Conservation (phyloP, 2,888 invertebrate genomes). For the Campoplex capitator region DNA sequence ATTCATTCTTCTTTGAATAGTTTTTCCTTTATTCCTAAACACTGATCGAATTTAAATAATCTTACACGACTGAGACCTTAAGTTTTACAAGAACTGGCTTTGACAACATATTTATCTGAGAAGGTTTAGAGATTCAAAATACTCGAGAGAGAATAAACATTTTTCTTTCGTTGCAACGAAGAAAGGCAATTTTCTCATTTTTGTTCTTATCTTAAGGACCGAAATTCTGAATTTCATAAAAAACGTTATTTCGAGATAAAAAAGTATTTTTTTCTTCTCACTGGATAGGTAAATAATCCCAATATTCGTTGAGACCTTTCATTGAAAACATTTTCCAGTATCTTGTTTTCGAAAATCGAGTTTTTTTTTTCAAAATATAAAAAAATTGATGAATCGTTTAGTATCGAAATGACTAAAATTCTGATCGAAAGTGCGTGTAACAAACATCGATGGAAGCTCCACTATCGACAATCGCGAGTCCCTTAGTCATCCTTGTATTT, state of each 20-base stretch:
- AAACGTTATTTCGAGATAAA: neutral
- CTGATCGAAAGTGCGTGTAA: neutral
- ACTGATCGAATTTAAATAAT: neutral
- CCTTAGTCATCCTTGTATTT: slow-evolving; percentile 58
- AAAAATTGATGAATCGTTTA: too few species aligned
- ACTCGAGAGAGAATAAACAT: neutral
- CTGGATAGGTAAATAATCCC: too few species aligned
- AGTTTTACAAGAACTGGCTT: neutral
- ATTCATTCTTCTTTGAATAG: neutral
- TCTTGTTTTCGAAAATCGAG: too few species aligned
- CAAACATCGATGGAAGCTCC: slow-evolving; percentile 37
- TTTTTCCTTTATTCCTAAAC: neutral
- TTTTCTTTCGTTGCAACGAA: neutral
- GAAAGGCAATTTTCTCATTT: neutral
- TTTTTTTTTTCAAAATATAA: too few species aligned
- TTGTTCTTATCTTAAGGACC: neutral
- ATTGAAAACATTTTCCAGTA: too few species aligned
- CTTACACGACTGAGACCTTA: neutral
- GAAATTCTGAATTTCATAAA: neutral
- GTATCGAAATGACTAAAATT: too few species aligned
- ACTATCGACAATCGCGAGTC: slow-evolving; percentile 37
- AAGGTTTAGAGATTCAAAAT: neutral
- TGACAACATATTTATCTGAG: neutral
- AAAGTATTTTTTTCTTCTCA: neutral
- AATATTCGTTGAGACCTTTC: too few species aligned